Percentiles rank a stretch among this genome's conserved stretches.
Conservation (phyloP, 2,888 invertebrate species). For the Stegophylla sp. region DNA sequence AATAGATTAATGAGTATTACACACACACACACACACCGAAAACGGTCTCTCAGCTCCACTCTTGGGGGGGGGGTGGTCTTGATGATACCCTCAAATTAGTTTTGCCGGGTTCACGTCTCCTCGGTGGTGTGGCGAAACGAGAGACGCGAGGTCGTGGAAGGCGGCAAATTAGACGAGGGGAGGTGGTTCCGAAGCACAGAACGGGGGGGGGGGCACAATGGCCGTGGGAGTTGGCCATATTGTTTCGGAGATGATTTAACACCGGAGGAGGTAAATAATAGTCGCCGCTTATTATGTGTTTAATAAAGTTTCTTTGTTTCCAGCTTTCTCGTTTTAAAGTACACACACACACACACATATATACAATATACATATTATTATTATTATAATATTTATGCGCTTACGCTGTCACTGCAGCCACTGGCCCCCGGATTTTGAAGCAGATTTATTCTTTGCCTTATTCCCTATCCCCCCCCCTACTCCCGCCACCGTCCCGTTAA, state of each 20-base stretch:
- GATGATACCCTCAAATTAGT: constrained; percentile 55
- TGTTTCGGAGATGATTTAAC: constrained; percentile 58
- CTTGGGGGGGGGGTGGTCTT: no score
- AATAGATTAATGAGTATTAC: constrained; percentile 50
- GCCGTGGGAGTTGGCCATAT: constrained; percentile 49
- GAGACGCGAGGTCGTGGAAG: not conserved
- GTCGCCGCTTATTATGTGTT: constrained; percentile 56
- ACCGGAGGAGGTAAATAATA: constrained; percentile 56
- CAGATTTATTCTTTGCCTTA: constrained; percentile 19
- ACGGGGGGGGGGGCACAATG: not conserved
- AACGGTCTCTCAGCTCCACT: constrained; percentile 11
- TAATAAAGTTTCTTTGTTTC: constrained; percentile 58
- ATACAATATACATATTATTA: no score
- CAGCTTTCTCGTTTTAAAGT: constrained; percentile 31
- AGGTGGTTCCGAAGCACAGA: not conserved
- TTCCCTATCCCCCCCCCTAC: not conserved
- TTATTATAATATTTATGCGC: not conserved
- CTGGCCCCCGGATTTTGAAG: constrained; percentile 20
- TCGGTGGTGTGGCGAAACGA: not conserved
- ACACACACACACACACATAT: not conserved
- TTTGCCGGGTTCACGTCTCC: constrained; percentile 5
- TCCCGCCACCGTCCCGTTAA: not conserved
- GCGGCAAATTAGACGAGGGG: not conserved
- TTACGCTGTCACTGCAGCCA: not conserved
- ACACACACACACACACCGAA: not conserved